phyloP scores from a whole-genome alignment of 2,797 vertebrate genomes.

The Epinephelus coioides region DNA sequence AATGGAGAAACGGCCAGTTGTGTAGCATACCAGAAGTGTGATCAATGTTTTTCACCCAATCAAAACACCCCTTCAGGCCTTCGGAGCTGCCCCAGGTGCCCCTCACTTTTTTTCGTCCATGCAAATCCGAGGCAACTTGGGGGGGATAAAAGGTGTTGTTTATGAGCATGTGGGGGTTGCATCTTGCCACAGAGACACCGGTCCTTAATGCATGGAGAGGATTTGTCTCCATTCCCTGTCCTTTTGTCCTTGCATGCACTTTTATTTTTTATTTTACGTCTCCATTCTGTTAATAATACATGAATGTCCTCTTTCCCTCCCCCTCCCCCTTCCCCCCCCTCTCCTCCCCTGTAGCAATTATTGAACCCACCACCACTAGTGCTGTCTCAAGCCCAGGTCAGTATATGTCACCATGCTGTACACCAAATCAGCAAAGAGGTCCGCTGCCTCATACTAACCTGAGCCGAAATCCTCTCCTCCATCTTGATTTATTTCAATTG shows the following conservation, averaged over 20 bases:
- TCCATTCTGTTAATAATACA: constrained; percentile 97
- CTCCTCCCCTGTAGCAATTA: constrained; percentile 97
- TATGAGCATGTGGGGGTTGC: constrained; percentile 69
- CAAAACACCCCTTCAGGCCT: constrained; percentile 44
- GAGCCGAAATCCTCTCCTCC: constrained; percentile 73
- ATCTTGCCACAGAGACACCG: constrained; percentile 65
- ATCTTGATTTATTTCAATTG: constrained; percentile 79
- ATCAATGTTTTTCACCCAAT: constrained; percentile 42
- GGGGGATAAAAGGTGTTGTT: constrained; percentile 50
- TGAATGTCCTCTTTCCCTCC: constrained; percentile 94
- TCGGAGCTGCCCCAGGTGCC: constrained; percentile 32
- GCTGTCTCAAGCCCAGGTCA: constrained; percentile 99
- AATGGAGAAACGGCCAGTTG: constrained; percentile 55
- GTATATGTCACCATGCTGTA: constrained; percentile 94
- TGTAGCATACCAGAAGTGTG: constrained; percentile 44
- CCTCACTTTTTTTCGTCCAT: constrained; percentile 35
- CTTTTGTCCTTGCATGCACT: constrained; percentile 87
- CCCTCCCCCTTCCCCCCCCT: constrained; percentile 90
- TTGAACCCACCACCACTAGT: constrained; percentile 98
- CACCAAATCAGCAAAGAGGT: constrained; percentile 89
- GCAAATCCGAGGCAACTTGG: constrained; percentile 44
- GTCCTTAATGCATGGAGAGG: constrained; percentile 69
- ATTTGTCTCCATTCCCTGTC: constrained; percentile 79
- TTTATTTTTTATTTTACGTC: constrained; percentile 89
- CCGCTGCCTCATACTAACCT: constrained; percentile 83